Evolutionary conservation across 2,797 vertebrate species (phyloP).

Genomic region (Ctenosaura bakeri): DNA sequence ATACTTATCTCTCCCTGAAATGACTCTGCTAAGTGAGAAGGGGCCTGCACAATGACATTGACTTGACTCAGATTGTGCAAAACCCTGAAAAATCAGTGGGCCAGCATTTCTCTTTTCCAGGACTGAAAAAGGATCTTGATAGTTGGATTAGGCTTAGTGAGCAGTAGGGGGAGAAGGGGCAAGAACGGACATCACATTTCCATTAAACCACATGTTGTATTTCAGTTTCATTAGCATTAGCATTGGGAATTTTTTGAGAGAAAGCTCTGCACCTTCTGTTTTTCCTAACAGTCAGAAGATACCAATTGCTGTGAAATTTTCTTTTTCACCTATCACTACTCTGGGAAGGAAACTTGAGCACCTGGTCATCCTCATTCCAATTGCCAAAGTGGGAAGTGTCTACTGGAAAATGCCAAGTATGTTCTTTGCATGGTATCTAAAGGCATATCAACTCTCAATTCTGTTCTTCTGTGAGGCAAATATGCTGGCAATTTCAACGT

Average conservation of each 20-base stretch:
- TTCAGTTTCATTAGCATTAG: not conserved
- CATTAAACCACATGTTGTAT: not conserved
- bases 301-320: not conserved
- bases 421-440: not conserved
- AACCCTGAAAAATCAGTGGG: not conserved
- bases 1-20: not conserved
- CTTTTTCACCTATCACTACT: not conserved
- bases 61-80: not conserved
- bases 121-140: not conserved
- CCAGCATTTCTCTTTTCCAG: not conserved
- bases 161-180: too few relatives aligned
- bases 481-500: slow-evolving; percentile 9
- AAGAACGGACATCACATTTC: not conserved
- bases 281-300: slow-evolving; percentile 12
- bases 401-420: not conserved
- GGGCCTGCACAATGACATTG: slow-evolving; percentile 9
- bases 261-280: not conserved
- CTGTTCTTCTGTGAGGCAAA: slow-evolving; percentile 9
- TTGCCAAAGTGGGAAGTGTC: not conserved
- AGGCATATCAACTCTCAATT: not conserved
- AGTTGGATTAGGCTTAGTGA: accelerated
- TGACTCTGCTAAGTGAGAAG: not conserved
- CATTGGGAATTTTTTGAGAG: not conserved
- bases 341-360: not conserved
- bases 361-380: not conserved